phyloP scores from a whole-genome alignment of 2,888 invertebrate genomes.

The Epinotia bilunana region DNA sequence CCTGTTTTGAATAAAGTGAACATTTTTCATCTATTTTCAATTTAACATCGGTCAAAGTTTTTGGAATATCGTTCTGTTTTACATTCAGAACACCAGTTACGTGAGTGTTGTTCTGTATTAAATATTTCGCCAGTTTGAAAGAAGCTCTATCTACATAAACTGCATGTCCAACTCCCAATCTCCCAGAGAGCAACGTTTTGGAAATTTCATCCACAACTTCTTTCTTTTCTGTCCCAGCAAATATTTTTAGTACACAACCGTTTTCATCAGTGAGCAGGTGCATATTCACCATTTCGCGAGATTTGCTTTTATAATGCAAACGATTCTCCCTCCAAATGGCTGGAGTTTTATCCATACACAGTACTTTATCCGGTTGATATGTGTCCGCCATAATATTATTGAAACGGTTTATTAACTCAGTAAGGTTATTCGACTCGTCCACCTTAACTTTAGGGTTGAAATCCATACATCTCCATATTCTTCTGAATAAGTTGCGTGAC shows the following conservation, averaged over 20 bases:
- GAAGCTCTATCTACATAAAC: slow-evolving; percentile 32
- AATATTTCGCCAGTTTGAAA: slow-evolving; percentile 24
- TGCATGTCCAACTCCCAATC: slow-evolving; percentile 29
- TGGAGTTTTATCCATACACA: slow-evolving; percentile 28
- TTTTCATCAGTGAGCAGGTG: slow-evolving; percentile 26
- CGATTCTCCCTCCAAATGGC: slow-evolving; percentile 12
- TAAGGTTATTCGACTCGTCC: background rate
- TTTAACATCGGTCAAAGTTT: background rate
- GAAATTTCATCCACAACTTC: slow-evolving; percentile 9
- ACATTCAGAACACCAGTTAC: slow-evolving; percentile 18
- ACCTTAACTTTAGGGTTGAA: slow-evolving; percentile 7
- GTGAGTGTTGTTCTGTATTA: slow-evolving; percentile 33
- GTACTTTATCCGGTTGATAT: slow-evolving; percentile 17
- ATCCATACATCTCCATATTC: slow-evolving; percentile 33
- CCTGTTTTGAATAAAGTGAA: slow-evolving; percentile 29
- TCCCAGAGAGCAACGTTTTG: slow-evolving; percentile 21
- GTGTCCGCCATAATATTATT: slow-evolving; percentile 19
- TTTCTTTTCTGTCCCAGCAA: slow-evolving; percentile 12
- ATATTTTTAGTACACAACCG: slow-evolving; percentile 36
- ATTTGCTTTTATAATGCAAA: background rate
- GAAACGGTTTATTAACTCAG: slow-evolving; percentile 25
- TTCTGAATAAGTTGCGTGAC: slow-evolving; percentile 30
- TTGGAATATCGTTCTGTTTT: slow-evolving; percentile 17
- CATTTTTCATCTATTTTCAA: slow-evolving; percentile 10
- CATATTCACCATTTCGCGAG: slow-evolving; percentile 1